Conservation (phyloP, 2,797 vertebrate species). For the Sciurus vulgaris region DNA sequence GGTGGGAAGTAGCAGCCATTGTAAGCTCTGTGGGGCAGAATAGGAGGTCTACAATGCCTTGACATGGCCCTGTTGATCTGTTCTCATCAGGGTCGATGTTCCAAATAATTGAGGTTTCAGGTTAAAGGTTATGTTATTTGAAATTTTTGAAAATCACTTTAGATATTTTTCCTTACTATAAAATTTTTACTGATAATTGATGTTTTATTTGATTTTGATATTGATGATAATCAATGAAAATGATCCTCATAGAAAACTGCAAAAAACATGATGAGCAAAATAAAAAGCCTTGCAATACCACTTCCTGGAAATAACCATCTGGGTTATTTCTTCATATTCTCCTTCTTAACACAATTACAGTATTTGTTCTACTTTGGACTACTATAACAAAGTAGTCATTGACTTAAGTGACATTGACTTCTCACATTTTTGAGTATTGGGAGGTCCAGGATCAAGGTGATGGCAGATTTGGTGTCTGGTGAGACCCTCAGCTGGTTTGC, state of each 20-base stretch:
- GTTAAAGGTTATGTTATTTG: not conserved
- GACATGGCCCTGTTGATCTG: not conserved
- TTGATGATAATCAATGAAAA: not conserved
- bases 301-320: not conserved
- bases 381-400: not conserved
- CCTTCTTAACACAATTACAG: not conserved
- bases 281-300: not conserved
- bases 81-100: not conserved
- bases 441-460: not conserved
- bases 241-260: not conserved
- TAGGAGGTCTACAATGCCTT: not conserved
- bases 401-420: not conserved
- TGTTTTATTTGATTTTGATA: constrained; percentile 8
- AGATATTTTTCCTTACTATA: constrained; percentile 7
- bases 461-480: not conserved
- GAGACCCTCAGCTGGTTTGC: not conserved
- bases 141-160: not conserved
- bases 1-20: not conserved
- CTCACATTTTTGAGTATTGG: not conserved
- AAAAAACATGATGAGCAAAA: not conserved
- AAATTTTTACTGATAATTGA: not conserved
- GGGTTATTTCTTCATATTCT: not conserved
- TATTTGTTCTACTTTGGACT: not conserved
- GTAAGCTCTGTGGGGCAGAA: not conserved
- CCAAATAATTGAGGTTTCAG: not conserved